phyloP scores from a whole-genome alignment of 2,113 vertebrate species.

The Artemisiospiza belli region DNA sequence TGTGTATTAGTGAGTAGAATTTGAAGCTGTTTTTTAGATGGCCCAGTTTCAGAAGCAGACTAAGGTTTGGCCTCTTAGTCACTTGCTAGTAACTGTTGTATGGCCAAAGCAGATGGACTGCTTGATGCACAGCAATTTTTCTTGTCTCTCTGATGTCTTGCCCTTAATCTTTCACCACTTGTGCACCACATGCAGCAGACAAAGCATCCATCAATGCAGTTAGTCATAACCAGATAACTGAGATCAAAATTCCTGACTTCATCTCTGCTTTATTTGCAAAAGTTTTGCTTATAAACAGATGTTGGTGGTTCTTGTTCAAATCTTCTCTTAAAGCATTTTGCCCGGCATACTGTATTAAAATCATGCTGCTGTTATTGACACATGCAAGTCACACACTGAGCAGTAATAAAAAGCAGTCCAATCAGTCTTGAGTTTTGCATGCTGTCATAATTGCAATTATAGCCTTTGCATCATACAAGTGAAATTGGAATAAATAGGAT shows the following conservation, averaged over 20 bases:
- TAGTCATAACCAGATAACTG: slow-evolving; percentile 30
- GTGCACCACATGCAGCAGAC: neutral
- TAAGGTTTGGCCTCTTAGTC: neutral
- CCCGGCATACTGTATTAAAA: neutral
- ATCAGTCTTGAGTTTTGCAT: slow-evolving; percentile 3
- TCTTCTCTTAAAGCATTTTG: slow-evolving; percentile 22
- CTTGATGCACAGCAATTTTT: neutral
- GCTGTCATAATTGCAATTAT: slow-evolving; percentile 1
- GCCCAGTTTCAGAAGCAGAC: neutral
- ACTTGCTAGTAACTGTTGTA: slow-evolving; percentile 20
- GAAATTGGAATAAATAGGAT: slow-evolving; percentile 10
- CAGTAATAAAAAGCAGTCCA: slow-evolving; percentile 52
- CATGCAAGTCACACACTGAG: slow-evolving; percentile 18
- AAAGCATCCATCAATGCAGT: neutral
- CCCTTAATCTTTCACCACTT: slow-evolving; percentile 41
- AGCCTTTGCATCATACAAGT: neutral
- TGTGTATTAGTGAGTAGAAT: neutral
- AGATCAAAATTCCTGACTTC: slow-evolving; percentile 15
- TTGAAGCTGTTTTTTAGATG: slow-evolving; percentile 14
- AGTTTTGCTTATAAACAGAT: slow-evolving; percentile 10
- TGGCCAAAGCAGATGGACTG: slow-evolving; percentile 27
- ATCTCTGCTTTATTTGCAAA: neutral
- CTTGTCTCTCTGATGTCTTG: slow-evolving; percentile 35
- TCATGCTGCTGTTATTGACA: slow-evolving; percentile 22
- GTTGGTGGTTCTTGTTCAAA: neutral